phyloP scores from a whole-genome alignment of 2,113 vertebrate species.

The Actinemys pallida region DNA sequence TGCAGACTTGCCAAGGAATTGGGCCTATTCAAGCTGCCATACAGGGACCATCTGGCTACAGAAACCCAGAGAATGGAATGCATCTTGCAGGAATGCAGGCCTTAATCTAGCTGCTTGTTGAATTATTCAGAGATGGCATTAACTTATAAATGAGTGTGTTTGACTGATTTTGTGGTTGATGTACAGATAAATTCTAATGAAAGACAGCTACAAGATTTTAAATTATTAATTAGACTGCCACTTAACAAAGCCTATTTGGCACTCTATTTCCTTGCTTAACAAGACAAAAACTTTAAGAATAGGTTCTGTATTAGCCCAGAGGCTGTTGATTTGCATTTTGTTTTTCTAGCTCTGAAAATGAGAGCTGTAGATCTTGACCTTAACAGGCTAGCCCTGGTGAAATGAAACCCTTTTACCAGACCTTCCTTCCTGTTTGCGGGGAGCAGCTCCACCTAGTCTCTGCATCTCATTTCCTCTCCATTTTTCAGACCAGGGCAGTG shows the following conservation, averaged over 20 bases:
- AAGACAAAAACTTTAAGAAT: conserved; percentile 85
- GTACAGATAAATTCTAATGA: conserved; percentile 90
- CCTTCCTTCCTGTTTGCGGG: conserved; percentile 18
- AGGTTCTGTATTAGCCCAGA: conserved; percentile 75
- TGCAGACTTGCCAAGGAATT: neutral
- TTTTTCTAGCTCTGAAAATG: conserved; percentile 77
- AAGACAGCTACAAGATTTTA: conserved; percentile 87
- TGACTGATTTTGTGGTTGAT: conserved; percentile 90
- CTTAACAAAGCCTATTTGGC: conserved; percentile 87
- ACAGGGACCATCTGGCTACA: neutral
- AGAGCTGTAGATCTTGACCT: conserved; percentile 78
- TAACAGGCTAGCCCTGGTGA: conserved; percentile 63
- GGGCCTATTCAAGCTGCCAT: neutral
- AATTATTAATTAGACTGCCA: conserved; percentile 88
- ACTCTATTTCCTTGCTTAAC: conserved; percentile 86
- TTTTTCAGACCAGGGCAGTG: conserved; percentile 39
- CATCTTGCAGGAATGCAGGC: conserved; percentile 71
- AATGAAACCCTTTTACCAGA: conserved; percentile 46
- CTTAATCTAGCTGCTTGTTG: conserved; percentile 80
- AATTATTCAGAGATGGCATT: conserved; percentile 85
- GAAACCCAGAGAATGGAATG: conserved; percentile 58
- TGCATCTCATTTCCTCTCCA: neutral
- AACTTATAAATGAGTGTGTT: conserved; percentile 87
- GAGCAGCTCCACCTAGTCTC: neutral
- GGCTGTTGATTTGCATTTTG: conserved; percentile 81